A percentile compares a stretch with the other conserved stretches of the same genome.
Evolutionary conservation across 37 sponge, comb jelly and placozoan species (phyloP).

Genomic region (Halisarca cf. caerulea): DNA sequence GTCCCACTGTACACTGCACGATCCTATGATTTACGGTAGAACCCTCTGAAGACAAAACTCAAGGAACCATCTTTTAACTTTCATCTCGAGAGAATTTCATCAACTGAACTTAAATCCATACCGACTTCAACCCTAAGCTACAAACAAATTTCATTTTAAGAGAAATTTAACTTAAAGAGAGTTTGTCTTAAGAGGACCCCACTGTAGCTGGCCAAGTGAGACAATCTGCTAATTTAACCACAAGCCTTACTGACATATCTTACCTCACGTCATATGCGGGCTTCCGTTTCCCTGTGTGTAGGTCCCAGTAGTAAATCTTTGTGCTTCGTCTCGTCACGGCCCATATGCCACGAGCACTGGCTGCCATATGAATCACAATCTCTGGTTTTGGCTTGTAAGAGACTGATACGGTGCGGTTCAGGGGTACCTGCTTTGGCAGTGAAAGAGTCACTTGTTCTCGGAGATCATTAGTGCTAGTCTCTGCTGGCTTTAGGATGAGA

Average conservation of each 20-base stretch:
- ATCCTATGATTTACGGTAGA: too few species aligned
- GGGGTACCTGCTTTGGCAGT: neutral
- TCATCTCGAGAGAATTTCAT: too few species aligned
- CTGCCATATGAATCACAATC: conserved; percentile 51
- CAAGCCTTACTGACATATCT: conserved; percentile 28
- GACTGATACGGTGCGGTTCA: neutral
- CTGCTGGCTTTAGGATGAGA: neutral
- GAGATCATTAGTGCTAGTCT: neutral
- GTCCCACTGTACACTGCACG: too few species aligned
- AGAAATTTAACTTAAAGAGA: too few species aligned
- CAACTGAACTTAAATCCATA: too few species aligned
- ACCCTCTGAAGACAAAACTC: too few species aligned
- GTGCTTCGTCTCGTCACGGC: conserved; percentile 72
- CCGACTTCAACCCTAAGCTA: too few species aligned
- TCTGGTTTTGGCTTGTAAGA: conserved; percentile 43
- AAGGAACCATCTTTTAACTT: too few species aligned
- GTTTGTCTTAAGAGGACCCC: too few species aligned
- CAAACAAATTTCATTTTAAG: too few species aligned
- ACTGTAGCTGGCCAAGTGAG: too few species aligned
- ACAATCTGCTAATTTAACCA: too few species aligned
- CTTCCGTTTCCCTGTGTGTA: conserved; percentile 38
- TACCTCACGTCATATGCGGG: conserved; percentile 56
- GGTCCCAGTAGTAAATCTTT: conserved; percentile 62
- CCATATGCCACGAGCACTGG: conserved; percentile 68
- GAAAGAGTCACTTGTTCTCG: neutral